phyloP scores from a whole-genome alignment of 2,888 invertebrate genomes.

The Eugnorisma glareosa region DNA sequence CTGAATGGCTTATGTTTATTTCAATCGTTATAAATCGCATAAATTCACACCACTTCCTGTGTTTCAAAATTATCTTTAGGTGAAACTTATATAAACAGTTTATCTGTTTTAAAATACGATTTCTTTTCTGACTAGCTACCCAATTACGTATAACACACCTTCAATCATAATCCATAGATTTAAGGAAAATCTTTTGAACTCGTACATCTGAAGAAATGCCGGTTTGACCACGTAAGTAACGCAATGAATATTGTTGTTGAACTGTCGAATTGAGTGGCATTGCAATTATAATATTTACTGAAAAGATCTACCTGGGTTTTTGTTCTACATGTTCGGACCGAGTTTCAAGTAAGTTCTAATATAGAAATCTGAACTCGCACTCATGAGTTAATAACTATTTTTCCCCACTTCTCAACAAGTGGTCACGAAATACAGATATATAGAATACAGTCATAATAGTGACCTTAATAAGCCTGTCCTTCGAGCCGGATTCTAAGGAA shows the following conservation, averaged over 20 bases:
- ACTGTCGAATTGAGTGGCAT: background rate
- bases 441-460: slow-evolving; percentile 11
- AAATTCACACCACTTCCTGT: background rate
- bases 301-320: background rate
- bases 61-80: background rate
- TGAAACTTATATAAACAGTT: background rate
- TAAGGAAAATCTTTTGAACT: background rate
- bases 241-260: background rate
- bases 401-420: slow-evolving; percentile 18
- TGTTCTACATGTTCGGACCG: background rate
- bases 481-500: slow-evolving; percentile 3
- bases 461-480: slow-evolving; percentile 14
- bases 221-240: background rate
- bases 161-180: background rate
- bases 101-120: background rate
- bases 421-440: background rate
- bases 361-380: background rate
- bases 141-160: background rate
- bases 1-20: background rate
- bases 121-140: background rate
- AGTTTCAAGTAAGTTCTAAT: background rate
- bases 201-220: background rate
- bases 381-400: slow-evolving; percentile 11
- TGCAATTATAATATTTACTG: background rate
- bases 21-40: background rate